Conservation (phyloP, 2,888 invertebrate genomes). For the Autographa gamma region DNA sequence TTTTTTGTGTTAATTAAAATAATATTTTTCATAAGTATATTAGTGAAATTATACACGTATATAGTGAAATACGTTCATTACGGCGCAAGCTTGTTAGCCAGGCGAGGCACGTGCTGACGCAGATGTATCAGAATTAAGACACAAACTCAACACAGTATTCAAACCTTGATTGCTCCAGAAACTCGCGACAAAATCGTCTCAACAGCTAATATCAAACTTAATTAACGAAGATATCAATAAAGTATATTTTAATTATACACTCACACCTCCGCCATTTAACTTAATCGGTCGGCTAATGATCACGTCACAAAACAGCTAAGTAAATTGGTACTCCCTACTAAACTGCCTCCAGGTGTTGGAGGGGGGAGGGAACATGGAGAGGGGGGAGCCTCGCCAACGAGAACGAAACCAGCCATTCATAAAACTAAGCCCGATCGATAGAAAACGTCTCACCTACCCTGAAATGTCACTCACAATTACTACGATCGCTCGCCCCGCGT, state of each 20-base stretch:
- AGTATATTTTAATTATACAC: conserved; percentile 46
- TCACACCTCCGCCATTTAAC: conserved; percentile 55
- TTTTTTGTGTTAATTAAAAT: too few relatives aligned
- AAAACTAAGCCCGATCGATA: conserved; percentile 85
- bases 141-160: background rate
- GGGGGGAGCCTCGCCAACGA: conserved; percentile 37
- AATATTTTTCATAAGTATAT: too few relatives aligned
- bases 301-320: conserved; percentile 74
- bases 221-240: conserved; percentile 32
- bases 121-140: conserved; percentile 4
- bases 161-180: conserved; percentile 3
- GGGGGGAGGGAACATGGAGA: conserved; percentile 44
- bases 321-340: conserved; percentile 65
- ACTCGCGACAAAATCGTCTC: background rate
- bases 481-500: conserved; percentile 30
- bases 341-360: conserved; percentile 55
- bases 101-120: background rate
- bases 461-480: conserved; percentile 60
- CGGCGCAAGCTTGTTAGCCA: conserved; percentile 1
- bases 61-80: background rate
- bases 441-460: conserved; percentile 70
- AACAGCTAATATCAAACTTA: conserved; percentile 12
- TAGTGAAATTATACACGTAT: too few relatives aligned
- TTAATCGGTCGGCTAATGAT: conserved; percentile 70
- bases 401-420: conserved; percentile 80